Base-by-base conservation (phyloP, 92 coral and sea anemone species). In the Muricea muricata region DNA sequence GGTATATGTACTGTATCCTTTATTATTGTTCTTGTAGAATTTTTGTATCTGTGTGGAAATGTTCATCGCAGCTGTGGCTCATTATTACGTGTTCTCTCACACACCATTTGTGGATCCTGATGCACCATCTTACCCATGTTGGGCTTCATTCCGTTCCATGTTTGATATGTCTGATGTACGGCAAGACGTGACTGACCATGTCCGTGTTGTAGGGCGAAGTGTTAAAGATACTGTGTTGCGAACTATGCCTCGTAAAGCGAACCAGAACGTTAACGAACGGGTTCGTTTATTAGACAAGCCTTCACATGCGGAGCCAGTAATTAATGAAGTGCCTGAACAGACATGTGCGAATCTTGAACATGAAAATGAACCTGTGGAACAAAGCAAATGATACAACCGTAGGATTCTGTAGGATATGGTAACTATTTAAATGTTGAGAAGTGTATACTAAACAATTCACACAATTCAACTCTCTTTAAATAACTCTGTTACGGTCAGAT, bases 151-250 rank as follows among this genome's bases (percentile, higher is more conserved):
- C 76, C 88, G 85, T 80, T 91, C 98, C 52, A 93, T 93, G 89
- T 93, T 95, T 89, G 98, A 94, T 83, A 92, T 94, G 90, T 90
- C 98, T 4, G 98, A 94, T 55, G 96, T 94, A 70, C 92, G 98
- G 23, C 97, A 92, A 65, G 98, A 94, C 86, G 63, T 94, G 65
- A 90, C 85, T 52, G 92, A 92, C 60, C 98, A 94, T 82, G 93
- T 94, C 65, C 91, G 86, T 67, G 87, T 78, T 83, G 98, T 94
- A 60, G 98, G 97, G 34, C 79, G 84, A 37, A 92, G 88, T 9
- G 98, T 94, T 17, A 90, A 91, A 60, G 94, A 93, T 24, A 90
- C 98, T 12, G 91, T 93, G 25, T 85, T 83, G 73, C 85, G 94
- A 40, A 92, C 83, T 23, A 57, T 78, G 52, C 83, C 83, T 5